Conservation (phyloP, 2,888 invertebrate species). For the Drosophila acutilabella region DNA sequence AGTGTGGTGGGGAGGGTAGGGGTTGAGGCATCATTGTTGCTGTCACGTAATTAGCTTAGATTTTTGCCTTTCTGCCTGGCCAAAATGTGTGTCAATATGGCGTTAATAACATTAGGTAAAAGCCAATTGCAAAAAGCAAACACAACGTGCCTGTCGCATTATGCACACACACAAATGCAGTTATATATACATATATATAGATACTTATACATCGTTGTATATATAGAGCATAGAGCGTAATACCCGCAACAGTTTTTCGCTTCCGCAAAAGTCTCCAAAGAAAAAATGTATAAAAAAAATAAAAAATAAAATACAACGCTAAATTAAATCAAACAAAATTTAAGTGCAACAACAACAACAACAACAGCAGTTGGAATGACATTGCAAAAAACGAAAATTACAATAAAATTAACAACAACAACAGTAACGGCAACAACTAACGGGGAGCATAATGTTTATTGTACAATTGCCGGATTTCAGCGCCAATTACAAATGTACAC, state of each 20-base stretch:
- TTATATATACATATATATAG: not conserved
- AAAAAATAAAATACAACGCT: conserved; percentile 26
- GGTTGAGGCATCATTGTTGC: conserved; percentile 11
- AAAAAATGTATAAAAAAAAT: conserved; percentile 3
- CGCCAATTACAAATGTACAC: conserved; percentile 29
- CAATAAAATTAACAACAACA: conserved; percentile 1
- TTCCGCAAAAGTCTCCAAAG: conserved; percentile 59
- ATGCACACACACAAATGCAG: conserved; percentile 23
- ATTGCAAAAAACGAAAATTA: conserved; percentile 53
- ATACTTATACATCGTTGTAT: not conserved
- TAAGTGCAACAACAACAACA: conserved; percentile 34
- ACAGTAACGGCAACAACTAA: conserved; percentile 14
- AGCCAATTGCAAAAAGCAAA: conserved; percentile 61
- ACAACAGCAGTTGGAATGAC: conserved; percentile 54
- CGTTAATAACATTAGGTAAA: conserved; percentile 74
- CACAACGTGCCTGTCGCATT: conserved; percentile 44
- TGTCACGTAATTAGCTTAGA: conserved; percentile 79
- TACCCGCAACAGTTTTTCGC: conserved; percentile 50
- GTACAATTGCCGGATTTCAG: conserved; percentile 37
- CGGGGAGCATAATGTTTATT: conserved; percentile 29
- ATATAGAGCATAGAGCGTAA: conserved; percentile 30
- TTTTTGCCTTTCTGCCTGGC: conserved; percentile 50
- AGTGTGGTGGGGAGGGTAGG: not conserved
- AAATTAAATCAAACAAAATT: conserved; percentile 61
- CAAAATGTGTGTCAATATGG: conserved; percentile 73